Evolutionary conservation across 2,797 vertebrate species (phyloP).

Genomic region (Loriculus beryllinus): DNA sequence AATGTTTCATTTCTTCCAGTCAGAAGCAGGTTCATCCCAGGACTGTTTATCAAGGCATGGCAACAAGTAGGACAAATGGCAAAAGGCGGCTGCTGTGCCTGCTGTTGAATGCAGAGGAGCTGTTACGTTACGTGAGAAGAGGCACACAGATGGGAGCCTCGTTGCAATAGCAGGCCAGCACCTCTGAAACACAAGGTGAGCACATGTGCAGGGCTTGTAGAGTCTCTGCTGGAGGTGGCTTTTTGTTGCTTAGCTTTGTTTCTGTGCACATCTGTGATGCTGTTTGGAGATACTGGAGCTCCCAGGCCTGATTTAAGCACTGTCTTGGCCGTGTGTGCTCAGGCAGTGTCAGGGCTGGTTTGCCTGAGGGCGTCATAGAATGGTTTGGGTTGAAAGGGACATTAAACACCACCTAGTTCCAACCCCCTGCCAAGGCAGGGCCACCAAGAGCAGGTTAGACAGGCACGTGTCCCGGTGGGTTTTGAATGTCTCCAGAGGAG

Average conservation of each 20-base stretch:
- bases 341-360: background rate
- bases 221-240: background rate
- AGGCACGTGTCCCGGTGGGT: too few species aligned
- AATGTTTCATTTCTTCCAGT: background rate
- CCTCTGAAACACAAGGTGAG: rapidly evolving
- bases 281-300: background rate
- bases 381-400: background rate
- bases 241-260: background rate
- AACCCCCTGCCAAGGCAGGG: too few species aligned
- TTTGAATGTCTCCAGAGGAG: too few species aligned
- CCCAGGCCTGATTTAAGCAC: background rate
- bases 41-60: background rate
- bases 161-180: rapidly evolving
- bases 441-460: too few species aligned
- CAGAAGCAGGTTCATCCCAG: background rate
- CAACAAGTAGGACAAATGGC: background rate
- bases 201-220: background rate
- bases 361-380: background rate
- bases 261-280: rapidly evolving
- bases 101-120: background rate
- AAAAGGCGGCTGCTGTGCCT: background rate
- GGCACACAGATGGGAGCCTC: background rate
- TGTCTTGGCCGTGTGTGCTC: rapidly evolving
- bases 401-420: too few species aligned
- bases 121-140: rapidly evolving